Evolutionary conservation across 2,797 vertebrate genomes (phyloP).

Genomic region (Pipistrellus pipistrellus): DNA sequence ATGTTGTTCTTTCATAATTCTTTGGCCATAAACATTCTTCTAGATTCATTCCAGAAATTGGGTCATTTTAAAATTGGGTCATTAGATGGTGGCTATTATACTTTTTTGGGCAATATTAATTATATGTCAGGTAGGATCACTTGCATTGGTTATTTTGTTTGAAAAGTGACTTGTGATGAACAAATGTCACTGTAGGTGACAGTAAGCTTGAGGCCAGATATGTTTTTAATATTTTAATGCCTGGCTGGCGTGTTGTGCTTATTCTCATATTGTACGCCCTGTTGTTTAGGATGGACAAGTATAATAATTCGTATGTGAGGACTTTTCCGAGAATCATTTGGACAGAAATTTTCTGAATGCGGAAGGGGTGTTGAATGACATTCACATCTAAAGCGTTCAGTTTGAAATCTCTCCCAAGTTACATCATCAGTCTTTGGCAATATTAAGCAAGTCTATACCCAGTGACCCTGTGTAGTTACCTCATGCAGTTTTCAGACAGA

Average conservation of each 20-base stretch:
- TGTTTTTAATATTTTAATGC: constrained; percentile 15
- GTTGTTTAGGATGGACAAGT: neutral
- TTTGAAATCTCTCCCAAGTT: constrained; percentile 30
- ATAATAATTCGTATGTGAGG: neutral
- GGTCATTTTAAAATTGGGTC: neutral
- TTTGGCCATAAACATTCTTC: neutral
- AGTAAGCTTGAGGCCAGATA: neutral
- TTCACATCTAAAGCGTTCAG: constrained; percentile 43
- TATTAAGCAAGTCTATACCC: constrained; percentile 6
- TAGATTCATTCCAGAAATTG: constrained; percentile 24
- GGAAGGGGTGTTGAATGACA: neutral
- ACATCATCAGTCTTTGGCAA: neutral
- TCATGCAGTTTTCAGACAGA: neutral
- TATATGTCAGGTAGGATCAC: neutral
- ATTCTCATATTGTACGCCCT: neutral
- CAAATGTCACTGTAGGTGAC: neutral
- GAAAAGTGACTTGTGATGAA: neutral
- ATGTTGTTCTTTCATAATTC: constrained; percentile 30
- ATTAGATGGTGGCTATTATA: neutral
- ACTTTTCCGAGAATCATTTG: constrained; percentile 63
- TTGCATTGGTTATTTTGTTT: constrained; percentile 33
- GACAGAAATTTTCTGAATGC: constrained; percentile 53
- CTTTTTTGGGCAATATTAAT: neutral
- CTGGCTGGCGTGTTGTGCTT: neutral
- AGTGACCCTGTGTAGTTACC: neutral